These are phyloP conservation scores for Microtus montanus DNA, from an alignment of 2,113 vertebrate genomes.

Conservation along the genomic window DNA sequence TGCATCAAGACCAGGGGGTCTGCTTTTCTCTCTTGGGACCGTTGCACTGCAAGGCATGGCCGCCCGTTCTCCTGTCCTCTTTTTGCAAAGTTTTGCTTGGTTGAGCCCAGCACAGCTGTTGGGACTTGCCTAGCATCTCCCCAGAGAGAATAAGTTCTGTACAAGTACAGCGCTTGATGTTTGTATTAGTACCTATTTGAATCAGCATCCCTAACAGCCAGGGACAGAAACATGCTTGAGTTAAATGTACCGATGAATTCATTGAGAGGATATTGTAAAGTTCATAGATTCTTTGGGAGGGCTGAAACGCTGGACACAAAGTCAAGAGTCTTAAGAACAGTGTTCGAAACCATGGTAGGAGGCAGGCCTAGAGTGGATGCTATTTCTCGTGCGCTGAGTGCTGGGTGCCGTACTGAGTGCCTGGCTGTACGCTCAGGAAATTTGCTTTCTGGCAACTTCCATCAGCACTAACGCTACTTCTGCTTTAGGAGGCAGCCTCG, in stretches of 20 bases:
- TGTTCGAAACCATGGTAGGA: neutral
- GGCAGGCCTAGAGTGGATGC: neutral
- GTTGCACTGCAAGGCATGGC: neutral
- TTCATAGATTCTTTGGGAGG: neutral
- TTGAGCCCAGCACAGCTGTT: neutral
- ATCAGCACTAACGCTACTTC: neutral
- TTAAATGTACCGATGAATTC: neutral
- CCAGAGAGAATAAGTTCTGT: neutral
- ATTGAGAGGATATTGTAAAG: neutral
- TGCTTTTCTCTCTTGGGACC: neutral
- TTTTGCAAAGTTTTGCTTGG: neutral
- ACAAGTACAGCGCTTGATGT: neutral
- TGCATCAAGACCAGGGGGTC: neutral
- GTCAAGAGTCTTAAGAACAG: neutral
- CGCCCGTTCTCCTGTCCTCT: neutral
- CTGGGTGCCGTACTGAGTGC: neutral
- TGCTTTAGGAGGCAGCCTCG: neutral
- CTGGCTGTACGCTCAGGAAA: neutral
- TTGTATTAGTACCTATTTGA: neutral
- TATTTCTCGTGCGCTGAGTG: no score
- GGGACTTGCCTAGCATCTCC: neutral
- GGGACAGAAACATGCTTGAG: neutral
- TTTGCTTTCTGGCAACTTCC: neutral
- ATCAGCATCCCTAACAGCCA: neutral
- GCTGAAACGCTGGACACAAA: neutral